Evolutionary conservation across 2,888 invertebrate species (phyloP).

Genomic region (Drosophila mimetica): DNA sequence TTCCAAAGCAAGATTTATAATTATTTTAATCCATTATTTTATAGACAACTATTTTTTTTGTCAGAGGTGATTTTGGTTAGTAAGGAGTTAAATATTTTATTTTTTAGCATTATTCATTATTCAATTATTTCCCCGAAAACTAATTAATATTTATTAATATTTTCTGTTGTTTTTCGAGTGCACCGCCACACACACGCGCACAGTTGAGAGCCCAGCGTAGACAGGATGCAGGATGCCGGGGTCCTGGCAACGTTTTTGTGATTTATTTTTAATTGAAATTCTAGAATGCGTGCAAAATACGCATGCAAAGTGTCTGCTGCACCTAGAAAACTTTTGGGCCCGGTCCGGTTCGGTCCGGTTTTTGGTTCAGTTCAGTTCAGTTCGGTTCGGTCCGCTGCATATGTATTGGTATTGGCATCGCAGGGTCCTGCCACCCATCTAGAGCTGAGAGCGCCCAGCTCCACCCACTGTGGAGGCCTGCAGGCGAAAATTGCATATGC

Average conservation of each 20-base stretch:
- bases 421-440: slow-evolving; percentile 11
- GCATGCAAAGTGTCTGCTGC: slow-evolving; percentile 80
- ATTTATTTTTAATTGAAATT: slow-evolving; percentile 85
- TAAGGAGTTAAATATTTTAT: too few relatives aligned
- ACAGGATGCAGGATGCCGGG: slow-evolving; percentile 32
- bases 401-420: slow-evolving; percentile 43
- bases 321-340: slow-evolving; percentile 75
- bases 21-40: too few relatives aligned
- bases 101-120: too few relatives aligned
- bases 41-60: too few relatives aligned
- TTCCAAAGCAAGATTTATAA: too few relatives aligned
- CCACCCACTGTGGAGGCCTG: slow-evolving; percentile 58
- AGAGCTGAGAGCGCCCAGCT: background rate
- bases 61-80: too few relatives aligned
- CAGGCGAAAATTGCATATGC: slow-evolving; percentile 81
- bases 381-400: slow-evolving; percentile 38
- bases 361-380: slow-evolving; percentile 21
- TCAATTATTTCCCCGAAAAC: background rate
- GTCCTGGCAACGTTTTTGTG: slow-evolving; percentile 81
- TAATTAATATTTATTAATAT: background rate
- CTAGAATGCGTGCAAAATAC: slow-evolving; percentile 84
- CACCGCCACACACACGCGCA: slow-evolving; percentile 7
- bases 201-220: slow-evolving; percentile 16
- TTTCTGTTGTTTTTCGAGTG: background rate
- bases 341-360: slow-evolving; percentile 12